These are phyloP conservation scores for Apolygus lucorum DNA, from an alignment of 1,140 invertebrate genomes.

Conservation along the genomic window DNA sequence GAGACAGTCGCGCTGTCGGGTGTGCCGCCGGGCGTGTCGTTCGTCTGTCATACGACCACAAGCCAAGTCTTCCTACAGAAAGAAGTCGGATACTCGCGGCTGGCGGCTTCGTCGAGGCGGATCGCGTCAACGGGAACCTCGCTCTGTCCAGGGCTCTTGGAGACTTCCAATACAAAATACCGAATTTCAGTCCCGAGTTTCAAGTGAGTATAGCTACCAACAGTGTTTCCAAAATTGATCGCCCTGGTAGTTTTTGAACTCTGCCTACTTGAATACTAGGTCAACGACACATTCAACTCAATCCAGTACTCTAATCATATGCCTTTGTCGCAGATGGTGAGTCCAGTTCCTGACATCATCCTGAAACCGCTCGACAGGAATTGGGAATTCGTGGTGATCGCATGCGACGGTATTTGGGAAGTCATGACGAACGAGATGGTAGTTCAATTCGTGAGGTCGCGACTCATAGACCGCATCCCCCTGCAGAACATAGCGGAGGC, in stretches of 20 bases:
- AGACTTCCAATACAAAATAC: slow-evolving; percentile 18
- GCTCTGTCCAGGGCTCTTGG: slow-evolving; percentile 21
- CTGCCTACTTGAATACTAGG: no score
- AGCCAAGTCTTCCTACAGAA: slow-evolving; percentile 5
- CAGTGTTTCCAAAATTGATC: no score
- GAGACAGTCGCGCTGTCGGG: slow-evolving; percentile 16
- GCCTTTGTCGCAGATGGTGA: slow-evolving; percentile 60
- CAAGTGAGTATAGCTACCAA: not conserved
- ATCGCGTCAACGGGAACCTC: slow-evolving; percentile 20
- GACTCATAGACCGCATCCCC: slow-evolving; percentile 44
- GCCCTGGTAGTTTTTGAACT: no score
- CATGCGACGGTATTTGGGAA: slow-evolving; percentile 98
- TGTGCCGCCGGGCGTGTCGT: not conserved
- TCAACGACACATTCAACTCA: no score
- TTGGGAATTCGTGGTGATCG: slow-evolving; percentile 90
- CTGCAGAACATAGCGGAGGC: not conserved
- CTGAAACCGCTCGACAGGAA: slow-evolving; percentile 60
- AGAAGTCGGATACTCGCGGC: slow-evolving; percentile 11
- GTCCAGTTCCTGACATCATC: slow-evolving; percentile 90
- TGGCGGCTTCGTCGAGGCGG: slow-evolving; percentile 21
- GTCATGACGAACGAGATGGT: slow-evolving; percentile 92
- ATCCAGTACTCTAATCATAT: no score
- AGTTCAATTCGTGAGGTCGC: slow-evolving; percentile 82
- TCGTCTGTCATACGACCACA: slow-evolving; percentile 14
- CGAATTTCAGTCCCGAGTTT: not conserved